These are phyloP conservation scores for Semaprochilodus insignis DNA, from an alignment of 2,797 vertebrate genomes.

Conservation along the genomic window DNA sequence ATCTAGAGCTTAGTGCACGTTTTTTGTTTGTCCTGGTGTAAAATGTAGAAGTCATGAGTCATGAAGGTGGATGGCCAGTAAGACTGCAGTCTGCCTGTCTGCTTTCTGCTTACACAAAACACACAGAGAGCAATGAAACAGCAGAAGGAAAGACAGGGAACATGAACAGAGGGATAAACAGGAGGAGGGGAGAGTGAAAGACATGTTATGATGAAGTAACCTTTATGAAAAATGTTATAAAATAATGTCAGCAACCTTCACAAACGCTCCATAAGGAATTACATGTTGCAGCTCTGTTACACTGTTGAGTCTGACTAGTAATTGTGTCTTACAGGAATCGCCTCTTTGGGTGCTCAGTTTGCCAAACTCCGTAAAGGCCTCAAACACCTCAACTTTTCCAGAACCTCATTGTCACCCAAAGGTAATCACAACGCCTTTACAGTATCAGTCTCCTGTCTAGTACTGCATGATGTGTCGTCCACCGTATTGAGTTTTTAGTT, in stretches of 20 bases:
- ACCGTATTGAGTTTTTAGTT: no score
- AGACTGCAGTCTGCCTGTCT: neutral
- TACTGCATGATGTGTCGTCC: no score
- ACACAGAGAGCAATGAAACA: neutral
- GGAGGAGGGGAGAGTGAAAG: neutral
- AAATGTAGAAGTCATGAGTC: conserved; percentile 11
- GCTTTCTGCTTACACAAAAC: neutral
- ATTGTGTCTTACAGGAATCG: conserved; percentile 80
- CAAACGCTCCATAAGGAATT: neutral
- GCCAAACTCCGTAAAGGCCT: conserved; percentile 93
- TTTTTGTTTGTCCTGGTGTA: conserved; percentile 42
- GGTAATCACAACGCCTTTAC: conserved; percentile 75
- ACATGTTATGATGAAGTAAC: no score
- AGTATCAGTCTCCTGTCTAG: neutral
- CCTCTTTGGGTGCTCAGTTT: conserved; percentile 90
- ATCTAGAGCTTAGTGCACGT: conserved; percentile 43
- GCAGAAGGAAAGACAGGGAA: neutral
- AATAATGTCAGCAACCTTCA: neutral
- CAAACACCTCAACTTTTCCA: conserved; percentile 95
- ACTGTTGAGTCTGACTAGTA: neutral
- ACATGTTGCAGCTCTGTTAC: neutral
- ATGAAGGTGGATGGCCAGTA: neutral
- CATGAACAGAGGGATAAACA: neutral
- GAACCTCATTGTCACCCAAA: conserved; percentile 96
- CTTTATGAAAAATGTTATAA: neutral